These are phyloP conservation scores for Drosophila mayaguana DNA, from an alignment of 2,888 invertebrate genomes.

Conservation along the genomic window DNA sequence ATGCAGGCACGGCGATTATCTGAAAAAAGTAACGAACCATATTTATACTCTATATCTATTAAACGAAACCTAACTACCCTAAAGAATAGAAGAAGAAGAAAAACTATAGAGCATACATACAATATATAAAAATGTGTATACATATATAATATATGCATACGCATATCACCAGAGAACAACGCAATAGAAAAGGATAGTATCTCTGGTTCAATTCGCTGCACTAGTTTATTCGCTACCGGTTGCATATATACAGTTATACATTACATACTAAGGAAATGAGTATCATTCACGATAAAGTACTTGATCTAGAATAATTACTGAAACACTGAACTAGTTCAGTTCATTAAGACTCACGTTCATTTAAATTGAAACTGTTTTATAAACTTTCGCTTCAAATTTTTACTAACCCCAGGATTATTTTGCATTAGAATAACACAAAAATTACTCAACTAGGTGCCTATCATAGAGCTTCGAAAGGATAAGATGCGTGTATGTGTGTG, in stretches of 20 bases:
- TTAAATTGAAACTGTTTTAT: background rate
- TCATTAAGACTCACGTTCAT: no score
- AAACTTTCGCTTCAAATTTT: background rate
- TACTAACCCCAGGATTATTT: background rate
- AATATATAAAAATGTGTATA: background rate
- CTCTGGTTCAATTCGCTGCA: background rate
- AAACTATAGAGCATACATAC: background rate
- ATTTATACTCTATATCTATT: constrained; percentile 56
- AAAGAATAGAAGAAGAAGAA: no score
- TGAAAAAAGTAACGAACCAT: constrained; percentile 75
- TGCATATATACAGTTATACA: no score
- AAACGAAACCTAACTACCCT: constrained; percentile 23
- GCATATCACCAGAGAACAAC: background rate
- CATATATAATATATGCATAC: background rate
- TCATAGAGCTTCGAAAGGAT: background rate
- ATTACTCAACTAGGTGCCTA: no score
- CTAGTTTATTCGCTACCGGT: background rate
- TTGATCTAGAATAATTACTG: no score
- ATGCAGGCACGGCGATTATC: constrained; percentile 76
- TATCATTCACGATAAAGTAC: no score
- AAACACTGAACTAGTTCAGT: no score
- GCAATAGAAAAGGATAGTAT: background rate
- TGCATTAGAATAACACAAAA: no score
- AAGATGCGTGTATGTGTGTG: background rate
- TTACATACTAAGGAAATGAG: no score